A percentile compares a stretch with the other conserved stretches of the same genome.
These are phyloP conservation scores for Proisotoma minuta DNA, from an alignment of 2,888 invertebrate species.

Conservation along the genomic window DNA sequence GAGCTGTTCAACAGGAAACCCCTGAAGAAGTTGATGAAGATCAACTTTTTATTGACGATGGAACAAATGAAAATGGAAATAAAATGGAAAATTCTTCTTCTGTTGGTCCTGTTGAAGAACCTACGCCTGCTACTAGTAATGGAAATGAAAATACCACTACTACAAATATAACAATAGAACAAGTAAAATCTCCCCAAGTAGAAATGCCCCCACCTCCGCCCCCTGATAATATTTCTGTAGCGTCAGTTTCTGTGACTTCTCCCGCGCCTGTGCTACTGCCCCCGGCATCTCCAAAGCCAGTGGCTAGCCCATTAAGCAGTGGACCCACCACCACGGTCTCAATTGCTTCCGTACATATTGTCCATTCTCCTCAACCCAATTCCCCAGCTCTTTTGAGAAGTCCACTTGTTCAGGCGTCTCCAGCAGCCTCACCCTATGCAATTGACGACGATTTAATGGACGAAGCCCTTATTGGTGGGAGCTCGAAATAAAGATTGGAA, in stretches of 20 bases:
- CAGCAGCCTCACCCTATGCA: slow-evolving; percentile 64
- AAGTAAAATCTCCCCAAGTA: slow-evolving; percentile 8
- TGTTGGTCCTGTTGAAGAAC: too few relatives aligned
- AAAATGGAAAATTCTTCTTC: neutral
- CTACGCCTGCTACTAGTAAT: neutral
- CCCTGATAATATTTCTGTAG: neutral
- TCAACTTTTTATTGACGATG: slow-evolving; percentile 34
- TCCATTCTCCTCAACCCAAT: slow-evolving; percentile 67
- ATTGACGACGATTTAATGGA: slow-evolving; percentile 89
- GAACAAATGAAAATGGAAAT: neutral
- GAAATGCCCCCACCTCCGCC: slow-evolving; percentile 25
- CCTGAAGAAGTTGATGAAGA: slow-evolving; percentile 32
- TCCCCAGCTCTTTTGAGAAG: slow-evolving; percentile 47
- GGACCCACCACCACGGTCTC: slow-evolving; percentile 3
- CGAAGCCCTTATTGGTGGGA: slow-evolving; percentile 73
- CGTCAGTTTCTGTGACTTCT: neutral
- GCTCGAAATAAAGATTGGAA: slow-evolving; percentile 48
- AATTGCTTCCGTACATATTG: slow-evolving; percentile 60
- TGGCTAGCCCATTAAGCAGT: slow-evolving; percentile 17
- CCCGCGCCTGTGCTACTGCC: slow-evolving; percentile 2
- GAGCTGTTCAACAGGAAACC: neutral
- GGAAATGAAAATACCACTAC: neutral
- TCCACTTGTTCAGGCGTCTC: slow-evolving; percentile 58
- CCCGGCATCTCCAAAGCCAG: slow-evolving; percentile 20
- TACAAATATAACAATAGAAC: neutral